These are phyloP conservation scores for Ammospiza caudacuta DNA, from an alignment of 2,113 vertebrate species.

Conservation along the genomic window DNA sequence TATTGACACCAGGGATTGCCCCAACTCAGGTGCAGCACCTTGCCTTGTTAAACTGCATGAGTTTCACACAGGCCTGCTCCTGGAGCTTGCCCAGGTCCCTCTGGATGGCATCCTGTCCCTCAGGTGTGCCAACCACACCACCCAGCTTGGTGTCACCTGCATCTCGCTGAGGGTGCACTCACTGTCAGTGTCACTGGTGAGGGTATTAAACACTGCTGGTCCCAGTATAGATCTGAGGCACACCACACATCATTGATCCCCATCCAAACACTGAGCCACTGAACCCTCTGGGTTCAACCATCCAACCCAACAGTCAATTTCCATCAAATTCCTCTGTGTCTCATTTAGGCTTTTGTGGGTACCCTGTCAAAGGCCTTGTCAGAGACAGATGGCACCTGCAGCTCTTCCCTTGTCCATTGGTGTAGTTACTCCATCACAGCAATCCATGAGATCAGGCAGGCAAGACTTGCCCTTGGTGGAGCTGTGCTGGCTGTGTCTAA, in stretches of 20 bases:
- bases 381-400: background rate
- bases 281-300: background rate
- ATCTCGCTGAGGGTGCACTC: background rate
- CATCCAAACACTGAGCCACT: background rate
- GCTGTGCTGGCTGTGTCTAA: background rate
- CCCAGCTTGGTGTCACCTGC: background rate
- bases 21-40: rapidly evolving
- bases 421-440: background rate
- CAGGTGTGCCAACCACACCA: background rate
- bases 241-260: background rate
- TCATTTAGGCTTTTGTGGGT: background rate
- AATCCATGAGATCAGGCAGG: background rate
- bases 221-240: background rate
- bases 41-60: background rate
- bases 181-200: background rate
- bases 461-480: background rate
- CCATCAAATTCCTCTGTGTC: background rate
- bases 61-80: background rate
- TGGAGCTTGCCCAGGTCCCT: background rate
- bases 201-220: background rate
- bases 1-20: background rate
- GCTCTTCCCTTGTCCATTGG: background rate
- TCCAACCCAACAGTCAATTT: background rate
- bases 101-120: background rate
- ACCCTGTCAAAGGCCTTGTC: background rate